Evolutionary conservation across 2,888 invertebrate species (phyloP).

Genomic region (Limenitis camilla): DNA sequence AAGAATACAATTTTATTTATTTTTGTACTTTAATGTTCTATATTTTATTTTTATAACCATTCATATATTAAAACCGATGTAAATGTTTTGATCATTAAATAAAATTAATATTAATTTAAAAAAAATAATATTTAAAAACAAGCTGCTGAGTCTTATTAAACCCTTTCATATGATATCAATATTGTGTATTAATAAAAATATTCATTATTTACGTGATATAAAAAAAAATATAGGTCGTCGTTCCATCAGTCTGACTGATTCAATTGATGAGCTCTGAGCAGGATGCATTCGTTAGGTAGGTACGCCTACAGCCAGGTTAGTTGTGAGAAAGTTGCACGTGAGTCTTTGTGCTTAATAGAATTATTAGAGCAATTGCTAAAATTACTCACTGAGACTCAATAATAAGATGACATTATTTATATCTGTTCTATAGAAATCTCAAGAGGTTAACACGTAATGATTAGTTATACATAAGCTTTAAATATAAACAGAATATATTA

Average conservation of each 20-base stretch:
- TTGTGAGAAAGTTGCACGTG: conserved; percentile 7
- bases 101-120: too few relatives aligned
- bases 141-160: too few relatives aligned
- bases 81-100: too few relatives aligned
- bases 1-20: too few relatives aligned
- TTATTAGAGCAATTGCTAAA: conserved; percentile 12
- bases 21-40: too few relatives aligned
- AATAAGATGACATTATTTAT: not conserved
- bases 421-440: not conserved
- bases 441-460: too few relatives aligned
- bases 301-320: conserved; percentile 21
- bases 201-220: conserved; percentile 10
- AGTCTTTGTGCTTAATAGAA: conserved; percentile 8
- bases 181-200: not conserved
- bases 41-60: too few relatives aligned
- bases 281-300: conserved; percentile 36
- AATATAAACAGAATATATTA: too few relatives aligned
- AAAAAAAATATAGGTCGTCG: conserved; percentile 34
- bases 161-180: not conserved
- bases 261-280: conserved; percentile 39
- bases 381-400: not conserved
- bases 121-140: too few relatives aligned
- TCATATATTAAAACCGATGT: too few relatives aligned
- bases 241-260: conserved; percentile 35
- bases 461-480: too few relatives aligned